A percentile compares a stretch with the other conserved stretches of the same genome.
Conservation (phyloP, 2,888 invertebrate genomes). For the Amorpha juglandis region DNA sequence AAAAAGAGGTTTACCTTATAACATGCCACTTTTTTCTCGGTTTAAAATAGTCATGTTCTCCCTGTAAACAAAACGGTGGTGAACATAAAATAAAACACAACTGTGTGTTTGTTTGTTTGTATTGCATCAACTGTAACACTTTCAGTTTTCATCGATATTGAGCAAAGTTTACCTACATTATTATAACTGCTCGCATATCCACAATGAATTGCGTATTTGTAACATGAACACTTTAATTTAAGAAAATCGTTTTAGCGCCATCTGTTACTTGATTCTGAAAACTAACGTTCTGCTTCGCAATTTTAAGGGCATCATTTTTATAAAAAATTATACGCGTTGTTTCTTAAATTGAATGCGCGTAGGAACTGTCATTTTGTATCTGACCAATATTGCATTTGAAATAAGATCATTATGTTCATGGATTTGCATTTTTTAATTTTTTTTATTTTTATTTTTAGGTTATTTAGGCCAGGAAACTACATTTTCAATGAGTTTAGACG, state of each 20-base stretch:
- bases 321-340: no score
- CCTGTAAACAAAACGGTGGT: slow-evolving; percentile 1
- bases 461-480: not conserved
- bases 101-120: slow-evolving; percentile 80
- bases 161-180: slow-evolving; percentile 84
- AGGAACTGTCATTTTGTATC: no score
- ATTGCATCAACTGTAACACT: slow-evolving; percentile 84
- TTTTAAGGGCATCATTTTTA: not conserved
- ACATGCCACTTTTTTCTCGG: no score
- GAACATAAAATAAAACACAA: slow-evolving; percentile 73
- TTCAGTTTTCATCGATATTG: slow-evolving; percentile 83
- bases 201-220: slow-evolving; percentile 61
- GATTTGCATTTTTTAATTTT: not conserved
- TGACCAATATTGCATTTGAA: no score
- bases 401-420: no score
- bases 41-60: no score
- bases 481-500: not conserved
- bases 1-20: no score
- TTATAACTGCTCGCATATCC: slow-evolving; percentile 72
- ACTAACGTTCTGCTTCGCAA: no score
- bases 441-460: not conserved
- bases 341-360: no score
- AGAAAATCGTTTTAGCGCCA: slow-evolving; percentile 5
- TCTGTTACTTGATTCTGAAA: slow-evolving; percentile 1
- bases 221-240: slow-evolving; percentile 9